Evolutionary conservation across 2,888 invertebrate species (phyloP), one percentile per base, ranked within the genome.

Genomic region (Netelia inedita): DNA sequence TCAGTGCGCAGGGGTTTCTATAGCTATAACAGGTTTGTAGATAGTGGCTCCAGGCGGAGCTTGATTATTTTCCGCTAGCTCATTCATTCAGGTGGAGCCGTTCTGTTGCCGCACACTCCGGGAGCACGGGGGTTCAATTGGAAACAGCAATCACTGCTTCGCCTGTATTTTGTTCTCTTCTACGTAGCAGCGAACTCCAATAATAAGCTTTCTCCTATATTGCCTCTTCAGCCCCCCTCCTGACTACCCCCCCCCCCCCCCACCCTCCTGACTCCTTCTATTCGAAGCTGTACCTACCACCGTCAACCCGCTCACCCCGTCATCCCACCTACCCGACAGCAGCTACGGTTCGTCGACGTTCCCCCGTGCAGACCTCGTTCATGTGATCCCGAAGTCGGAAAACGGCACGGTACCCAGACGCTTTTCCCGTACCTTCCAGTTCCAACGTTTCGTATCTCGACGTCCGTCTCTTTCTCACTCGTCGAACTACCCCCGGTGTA

Each of bases 151-250:
- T 93, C 93, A 93, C 93, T 93, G 93, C 92, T 82, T 93, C 91
- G 93, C 93, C 91, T 93, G 92, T 93, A 93, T 93, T 93, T 93
- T 93, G 91, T 93, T 93, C 93, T 92, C 92, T 91, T 89, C 89
- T 89, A 81, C 87, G 88, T 74, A 87, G 82, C 83, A 92, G 92
- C 92, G 91, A 93, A 93, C 93, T 93, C 93, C 93, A 93, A 93
- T 93, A 93, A 93, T 93, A 93, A 93, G 93, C 93, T 93, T 93
- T 93, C 93, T 93, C 92, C 93, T 93, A 93, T 93, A 93, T 93
- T 93, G 93, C 93, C 93, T 93, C 93, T 93, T 93, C 92, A 93
- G 89, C 89, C 86, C 50, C 83, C 66, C 66, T 57, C 57, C 76
- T 74, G 23, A 41, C 65, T 16, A 74, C 89, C 86, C 50, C 83